A percentile compares a stretch with the other conserved stretches of the same genome.
Conservation (phyloP, 2,797 vertebrate species). For the Anguilla marmorata region DNA sequence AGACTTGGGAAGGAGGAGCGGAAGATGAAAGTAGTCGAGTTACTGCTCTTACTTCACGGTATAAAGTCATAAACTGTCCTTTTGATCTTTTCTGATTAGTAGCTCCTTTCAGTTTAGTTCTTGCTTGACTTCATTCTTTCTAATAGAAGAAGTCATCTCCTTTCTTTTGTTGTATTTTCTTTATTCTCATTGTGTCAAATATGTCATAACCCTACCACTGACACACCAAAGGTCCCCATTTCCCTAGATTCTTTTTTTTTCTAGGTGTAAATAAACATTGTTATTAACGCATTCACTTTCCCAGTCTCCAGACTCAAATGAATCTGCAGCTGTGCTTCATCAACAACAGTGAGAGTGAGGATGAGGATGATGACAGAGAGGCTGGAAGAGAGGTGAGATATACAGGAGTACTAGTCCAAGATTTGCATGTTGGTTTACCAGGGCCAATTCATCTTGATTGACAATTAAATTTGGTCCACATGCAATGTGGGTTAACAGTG, state of each 20-base stretch:
- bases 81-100: not conserved
- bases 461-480: too few relatives aligned
- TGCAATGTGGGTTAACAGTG: too few relatives aligned
- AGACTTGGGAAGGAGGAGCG: constrained; percentile 66
- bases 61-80: constrained; percentile 8
- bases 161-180: not conserved
- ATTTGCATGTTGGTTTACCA: too few relatives aligned
- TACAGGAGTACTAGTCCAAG: not conserved
- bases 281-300: constrained; percentile 17
- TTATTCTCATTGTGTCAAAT: not conserved
- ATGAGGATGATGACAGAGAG: constrained; percentile 60
- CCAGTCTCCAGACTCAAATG: constrained; percentile 68
- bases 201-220: not conserved
- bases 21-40: constrained; percentile 69
- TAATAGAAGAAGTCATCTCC: not conserved
- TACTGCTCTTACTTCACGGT: constrained; percentile 71
- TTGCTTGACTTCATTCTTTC: not conserved
- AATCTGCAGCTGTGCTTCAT: constrained; percentile 78
- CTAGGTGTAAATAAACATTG: not conserved
- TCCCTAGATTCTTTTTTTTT: not conserved
- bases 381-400: constrained; percentile 52
- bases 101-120: not conserved
- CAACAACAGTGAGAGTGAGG: constrained; percentile 78
- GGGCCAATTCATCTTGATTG: too few relatives aligned
- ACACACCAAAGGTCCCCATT: too few relatives aligned